Percentiles rank a stretch among this genome's conserved stretches.
Conservation (phyloP, 2,113 vertebrate genomes). For the Terrapene triunguis region DNA sequence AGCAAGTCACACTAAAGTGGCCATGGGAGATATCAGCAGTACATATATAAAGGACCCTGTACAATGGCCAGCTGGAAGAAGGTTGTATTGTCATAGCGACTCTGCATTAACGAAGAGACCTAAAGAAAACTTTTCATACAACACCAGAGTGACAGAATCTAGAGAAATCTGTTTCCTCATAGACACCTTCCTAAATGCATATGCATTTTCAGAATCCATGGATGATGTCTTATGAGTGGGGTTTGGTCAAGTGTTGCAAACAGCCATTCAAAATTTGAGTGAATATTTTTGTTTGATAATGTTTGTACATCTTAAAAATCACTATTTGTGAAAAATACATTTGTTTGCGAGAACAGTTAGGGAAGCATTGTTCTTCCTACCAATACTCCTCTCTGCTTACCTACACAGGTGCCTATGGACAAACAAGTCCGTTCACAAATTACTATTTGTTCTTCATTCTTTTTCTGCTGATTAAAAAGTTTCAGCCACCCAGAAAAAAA, state of each 20-base stretch:
- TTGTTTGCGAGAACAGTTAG: neutral
- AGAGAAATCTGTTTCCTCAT: neutral
- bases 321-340: neutral
- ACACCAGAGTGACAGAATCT: neutral
- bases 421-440: neutral
- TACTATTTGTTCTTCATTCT: neutral
- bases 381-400: neutral
- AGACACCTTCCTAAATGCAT: neutral
- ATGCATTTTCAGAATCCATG: neutral
- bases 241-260: neutral
- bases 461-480: neutral
- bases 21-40: neutral
- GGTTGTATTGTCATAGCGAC: neutral
- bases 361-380: neutral
- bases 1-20: neutral
- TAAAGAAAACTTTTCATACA: neutral
- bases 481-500: neutral
- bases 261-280: neutral
- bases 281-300: neutral
- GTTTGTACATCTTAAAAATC: neutral
- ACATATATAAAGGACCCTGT: neutral
- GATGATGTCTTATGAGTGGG: neutral
- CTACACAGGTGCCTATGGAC: neutral
- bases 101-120: neutral
- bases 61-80: neutral